phyloP scores from a whole-genome alignment of 2,797 vertebrate species.

The Oreochromis mossambicus region DNA sequence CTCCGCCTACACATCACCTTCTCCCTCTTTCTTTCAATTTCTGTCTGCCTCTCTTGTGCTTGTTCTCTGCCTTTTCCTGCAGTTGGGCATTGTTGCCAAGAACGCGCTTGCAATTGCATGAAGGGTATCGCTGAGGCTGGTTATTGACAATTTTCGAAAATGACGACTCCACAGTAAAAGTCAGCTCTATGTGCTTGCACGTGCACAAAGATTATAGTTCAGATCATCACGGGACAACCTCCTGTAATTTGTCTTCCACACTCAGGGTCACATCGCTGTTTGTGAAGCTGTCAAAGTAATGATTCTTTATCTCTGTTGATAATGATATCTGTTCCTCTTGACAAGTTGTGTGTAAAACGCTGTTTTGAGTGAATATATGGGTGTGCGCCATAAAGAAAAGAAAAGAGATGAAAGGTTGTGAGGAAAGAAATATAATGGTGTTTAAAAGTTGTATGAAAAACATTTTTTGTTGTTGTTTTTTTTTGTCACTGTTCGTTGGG shows the following conservation, averaged over 20 bases:
- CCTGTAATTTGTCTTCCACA: conserved; percentile 51
- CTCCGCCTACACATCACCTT: neutral
- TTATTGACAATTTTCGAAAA: conserved; percentile 32
- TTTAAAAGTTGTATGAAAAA: conserved; percentile 19
- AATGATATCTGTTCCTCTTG: conserved; percentile 67
- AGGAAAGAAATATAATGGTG: neutral
- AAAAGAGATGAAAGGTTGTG: neutral
- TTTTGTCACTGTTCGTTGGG: neutral
- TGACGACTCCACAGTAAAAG: conserved; percentile 34
- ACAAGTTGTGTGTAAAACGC: conserved; percentile 27
- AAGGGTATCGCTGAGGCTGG: conserved; percentile 29
- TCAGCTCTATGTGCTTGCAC: conserved; percentile 13
- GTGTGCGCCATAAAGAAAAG: conserved; percentile 9
- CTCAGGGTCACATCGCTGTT: conserved; percentile 40
- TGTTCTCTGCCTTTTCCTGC: neutral
- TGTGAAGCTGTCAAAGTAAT: conserved; percentile 67
- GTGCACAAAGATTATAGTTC: conserved; percentile 40
- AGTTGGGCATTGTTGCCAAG: conserved; percentile 33
- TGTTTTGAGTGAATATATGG: neutral
- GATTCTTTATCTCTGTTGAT: conserved; percentile 61
- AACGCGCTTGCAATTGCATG: conserved; percentile 39
- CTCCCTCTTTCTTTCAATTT: neutral
- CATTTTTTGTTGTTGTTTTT: neutral
- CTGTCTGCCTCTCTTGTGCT: neutral
- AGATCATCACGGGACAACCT: conserved; percentile 15